Evolutionary conservation across 2,797 vertebrate genomes (phyloP), one percentile per base, ranked within the genome.

Genomic region (Sebastes iracundus): DNA sequence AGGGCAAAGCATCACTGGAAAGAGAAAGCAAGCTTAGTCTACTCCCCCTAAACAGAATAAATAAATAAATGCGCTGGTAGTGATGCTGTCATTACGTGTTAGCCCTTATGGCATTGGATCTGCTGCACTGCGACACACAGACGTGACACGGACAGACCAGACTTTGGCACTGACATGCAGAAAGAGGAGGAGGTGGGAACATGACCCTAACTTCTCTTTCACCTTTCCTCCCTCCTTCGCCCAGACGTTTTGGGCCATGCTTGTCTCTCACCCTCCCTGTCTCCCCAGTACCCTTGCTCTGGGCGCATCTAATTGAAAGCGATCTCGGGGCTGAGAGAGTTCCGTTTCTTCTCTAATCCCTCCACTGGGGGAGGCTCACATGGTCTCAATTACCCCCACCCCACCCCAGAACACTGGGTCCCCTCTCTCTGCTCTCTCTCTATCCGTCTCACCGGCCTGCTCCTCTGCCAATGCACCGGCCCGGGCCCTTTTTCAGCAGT

Each of bases 251-350:
- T 75, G 70, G 81, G 72, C 74, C 75, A 75, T 13, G 69, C 75
- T 94, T 61, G 95, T 97, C 96, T 97, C 96, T 96, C 93, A 91
- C 95, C 95, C 93, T 95, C 96, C 96, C 94, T 93, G 96, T 96
- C 95, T 85, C 64, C 76, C 76, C 60, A 56, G 93, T 96, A 96
- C 95, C 96, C 95, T 97, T 95, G 96, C 97, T 97, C 96, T 96
- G 96, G 97, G 98, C 97, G 96, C 97, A 95, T 97, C 98, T 98
- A 99, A 99, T 99, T 99, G 97, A 98, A 98, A 98, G 97, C 96
- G 96, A 98, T 98, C 97, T 98, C 92, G 93, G 94, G 94, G 87
- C 93, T 95, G 96, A 97, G 96, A 96, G 95, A 97, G 97, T 97
- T 97, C 97, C 97, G 97, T 97, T 97, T 97, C 97, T 97, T 96